phyloP scores from a whole-genome alignment of 1,140 invertebrate species.

The Dendrolimus kikuchii region DNA sequence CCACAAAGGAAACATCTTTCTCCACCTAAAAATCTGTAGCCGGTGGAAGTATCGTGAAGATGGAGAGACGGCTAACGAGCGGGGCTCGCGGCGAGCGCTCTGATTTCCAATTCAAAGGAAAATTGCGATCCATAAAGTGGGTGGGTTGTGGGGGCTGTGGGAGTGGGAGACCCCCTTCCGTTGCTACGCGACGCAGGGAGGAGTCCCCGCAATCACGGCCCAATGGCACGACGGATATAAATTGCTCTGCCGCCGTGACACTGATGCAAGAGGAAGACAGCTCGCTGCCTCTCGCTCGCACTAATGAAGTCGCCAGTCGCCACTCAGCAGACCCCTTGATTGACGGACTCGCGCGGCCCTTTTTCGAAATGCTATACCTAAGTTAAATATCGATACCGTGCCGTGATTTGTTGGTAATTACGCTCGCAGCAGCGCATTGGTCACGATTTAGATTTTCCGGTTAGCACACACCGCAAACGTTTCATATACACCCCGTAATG shows the following conservation, averaged over 20 bases:
- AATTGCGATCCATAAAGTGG: constrained; percentile 72
- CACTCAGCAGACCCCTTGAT: constrained; percentile 38
- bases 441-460: neutral
- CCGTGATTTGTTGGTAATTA: constrained; percentile 59
- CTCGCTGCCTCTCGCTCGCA: constrained; percentile 42
- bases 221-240: constrained; percentile 75
- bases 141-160: constrained; percentile 62
- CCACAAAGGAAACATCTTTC: constrained; percentile 51
- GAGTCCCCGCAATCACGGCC: constrained; percentile 71
- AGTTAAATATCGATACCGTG: constrained; percentile 44
- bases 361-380: constrained; percentile 52
- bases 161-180: constrained; percentile 66
- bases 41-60: constrained; percentile 45
- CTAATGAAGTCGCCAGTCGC: constrained; percentile 58
- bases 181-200: constrained; percentile 75
- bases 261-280: constrained; percentile 40
- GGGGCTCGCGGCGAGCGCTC: constrained; percentile 46
- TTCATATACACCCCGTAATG: neutral
- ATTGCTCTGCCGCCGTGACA: constrained; percentile 67
- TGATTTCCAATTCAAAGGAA: constrained; percentile 74
- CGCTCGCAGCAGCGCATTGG: constrained; percentile 19
- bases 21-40: constrained; percentile 56
- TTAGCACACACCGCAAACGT: neutral
- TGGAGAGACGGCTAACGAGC: constrained; percentile 60
- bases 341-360: constrained; percentile 52